Conservation (phyloP, 1,140 invertebrate species). For the Ridgeia piscesae region DNA sequence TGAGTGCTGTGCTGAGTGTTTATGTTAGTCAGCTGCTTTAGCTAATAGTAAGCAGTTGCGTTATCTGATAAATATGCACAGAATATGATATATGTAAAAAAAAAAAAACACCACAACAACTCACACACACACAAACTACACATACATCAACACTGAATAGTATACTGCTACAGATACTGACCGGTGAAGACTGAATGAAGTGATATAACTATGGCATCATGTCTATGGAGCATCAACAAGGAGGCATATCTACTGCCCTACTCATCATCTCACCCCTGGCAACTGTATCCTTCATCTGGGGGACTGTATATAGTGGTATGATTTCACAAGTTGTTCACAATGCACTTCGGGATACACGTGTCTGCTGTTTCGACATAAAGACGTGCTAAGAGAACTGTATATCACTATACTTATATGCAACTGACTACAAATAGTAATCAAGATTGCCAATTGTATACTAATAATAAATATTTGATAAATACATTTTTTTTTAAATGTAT, state of each 20-base stretch:
- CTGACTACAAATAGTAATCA: no score
- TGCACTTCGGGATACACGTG: no score
- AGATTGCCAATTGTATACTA: no score
- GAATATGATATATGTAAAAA: neutral
- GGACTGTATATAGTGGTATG: no score
- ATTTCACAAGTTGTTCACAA: no score
- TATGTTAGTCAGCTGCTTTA: neutral
- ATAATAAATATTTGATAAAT: no score
- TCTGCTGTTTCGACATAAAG: no score
- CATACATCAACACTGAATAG: no score
- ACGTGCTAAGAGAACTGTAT: no score
- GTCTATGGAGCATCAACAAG: constrained; percentile 84
- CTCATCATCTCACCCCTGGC: constrained; percentile 96
- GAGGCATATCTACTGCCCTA: constrained; percentile 95
- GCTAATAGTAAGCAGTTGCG: neutral
- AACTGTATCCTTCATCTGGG: constrained; percentile 80
- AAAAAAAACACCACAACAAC: no score
- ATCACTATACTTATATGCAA: no score
- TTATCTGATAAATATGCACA: neutral
- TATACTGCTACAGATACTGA: constrained; percentile 82
- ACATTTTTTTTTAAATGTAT: no score
- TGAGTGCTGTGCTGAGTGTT: neutral
- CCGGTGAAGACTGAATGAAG: constrained; percentile 99
- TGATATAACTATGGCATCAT: constrained; percentile 99
- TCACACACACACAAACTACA: neutral